These are phyloP conservation scores for Myotis yumanensis DNA, from an alignment of 2,113 vertebrate genomes.

Conservation along the genomic window DNA sequence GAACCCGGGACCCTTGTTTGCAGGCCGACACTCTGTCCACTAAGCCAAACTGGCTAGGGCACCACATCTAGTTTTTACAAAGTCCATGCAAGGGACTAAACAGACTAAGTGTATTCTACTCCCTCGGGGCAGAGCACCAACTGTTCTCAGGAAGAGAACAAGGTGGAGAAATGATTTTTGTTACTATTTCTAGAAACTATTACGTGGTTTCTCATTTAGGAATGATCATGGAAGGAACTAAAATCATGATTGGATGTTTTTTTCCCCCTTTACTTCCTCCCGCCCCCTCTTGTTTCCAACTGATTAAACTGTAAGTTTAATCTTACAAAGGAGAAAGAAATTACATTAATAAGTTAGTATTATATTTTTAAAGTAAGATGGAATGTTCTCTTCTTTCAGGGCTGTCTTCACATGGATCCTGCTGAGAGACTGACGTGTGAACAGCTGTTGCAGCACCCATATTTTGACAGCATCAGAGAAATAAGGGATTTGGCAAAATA, in stretches of 20 bases:
- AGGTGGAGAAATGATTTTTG: background rate
- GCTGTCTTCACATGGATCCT: slow-evolving; percentile 94
- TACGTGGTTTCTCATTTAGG: background rate
- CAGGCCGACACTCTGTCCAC: too few species aligned
- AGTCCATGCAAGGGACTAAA: background rate
- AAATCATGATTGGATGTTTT: background rate
- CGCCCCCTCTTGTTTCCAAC: background rate
- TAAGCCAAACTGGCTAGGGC: too few species aligned
- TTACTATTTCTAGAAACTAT: background rate
- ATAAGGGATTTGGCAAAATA: slow-evolving; percentile 82
- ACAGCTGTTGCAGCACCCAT: slow-evolving; percentile 92
- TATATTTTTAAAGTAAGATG: background rate
- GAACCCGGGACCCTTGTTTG: too few species aligned
- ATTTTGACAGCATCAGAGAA: slow-evolving; percentile 90
- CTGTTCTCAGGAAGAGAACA: background rate
- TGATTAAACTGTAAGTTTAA: background rate
- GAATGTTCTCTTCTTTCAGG: slow-evolving; percentile 77
- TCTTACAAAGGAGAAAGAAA: slow-evolving; percentile 18
- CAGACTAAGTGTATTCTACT: background rate
- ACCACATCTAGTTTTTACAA: slow-evolving; percentile 1
- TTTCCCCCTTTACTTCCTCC: background rate
- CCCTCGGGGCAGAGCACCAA: background rate
- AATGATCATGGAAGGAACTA: background rate
- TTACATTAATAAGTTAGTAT: background rate
- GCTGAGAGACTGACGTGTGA: slow-evolving; percentile 90